Conservation (phyloP, 2,888 invertebrate species). For the Synergus japonicus region DNA sequence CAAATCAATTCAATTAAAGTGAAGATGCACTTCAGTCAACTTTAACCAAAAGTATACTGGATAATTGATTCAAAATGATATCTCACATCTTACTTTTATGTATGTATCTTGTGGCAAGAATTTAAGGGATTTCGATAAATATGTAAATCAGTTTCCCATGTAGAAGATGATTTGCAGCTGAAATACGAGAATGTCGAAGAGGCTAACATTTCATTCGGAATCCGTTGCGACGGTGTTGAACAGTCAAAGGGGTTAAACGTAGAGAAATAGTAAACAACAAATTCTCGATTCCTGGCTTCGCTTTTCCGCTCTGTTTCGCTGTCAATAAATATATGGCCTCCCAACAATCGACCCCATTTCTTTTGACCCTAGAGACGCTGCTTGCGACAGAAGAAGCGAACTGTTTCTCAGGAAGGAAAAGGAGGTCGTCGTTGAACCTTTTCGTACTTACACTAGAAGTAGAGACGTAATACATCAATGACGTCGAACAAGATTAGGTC, state of each 20-base stretch:
- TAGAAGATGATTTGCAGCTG: slow-evolving; percentile 44
- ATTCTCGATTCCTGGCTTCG: slow-evolving; percentile 56
- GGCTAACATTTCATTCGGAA: slow-evolving; percentile 58
- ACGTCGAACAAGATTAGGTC: background rate
- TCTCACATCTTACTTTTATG: background rate
- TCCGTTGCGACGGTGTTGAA: slow-evolving; percentile 49
- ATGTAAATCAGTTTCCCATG: slow-evolving; percentile 36
- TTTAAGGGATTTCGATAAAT: slow-evolving; percentile 46
- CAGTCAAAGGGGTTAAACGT: background rate
- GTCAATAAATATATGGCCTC: slow-evolving; percentile 58
- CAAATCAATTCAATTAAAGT: too few relatives aligned
- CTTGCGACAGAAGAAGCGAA: background rate
- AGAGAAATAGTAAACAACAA: slow-evolving; percentile 58
- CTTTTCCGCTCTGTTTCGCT: slow-evolving; percentile 59
- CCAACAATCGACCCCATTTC: slow-evolving; percentile 44
- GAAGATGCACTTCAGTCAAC: too few relatives aligned
- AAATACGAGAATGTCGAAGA: slow-evolving; percentile 50
- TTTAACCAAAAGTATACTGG: too few relatives aligned
- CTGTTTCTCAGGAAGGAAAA: background rate
- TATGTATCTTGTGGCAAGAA: background rate
- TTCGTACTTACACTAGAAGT: background rate
- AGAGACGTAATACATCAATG: background rate
- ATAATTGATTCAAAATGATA: too few relatives aligned
- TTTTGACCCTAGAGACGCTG: slow-evolving; percentile 3
- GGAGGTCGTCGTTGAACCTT: slow-evolving; percentile 1